Evolutionary conservation across 2,797 vertebrate species (phyloP), one percentile per base, ranked within the genome.

Genomic region (Cyprinodon diabolis): DNA sequence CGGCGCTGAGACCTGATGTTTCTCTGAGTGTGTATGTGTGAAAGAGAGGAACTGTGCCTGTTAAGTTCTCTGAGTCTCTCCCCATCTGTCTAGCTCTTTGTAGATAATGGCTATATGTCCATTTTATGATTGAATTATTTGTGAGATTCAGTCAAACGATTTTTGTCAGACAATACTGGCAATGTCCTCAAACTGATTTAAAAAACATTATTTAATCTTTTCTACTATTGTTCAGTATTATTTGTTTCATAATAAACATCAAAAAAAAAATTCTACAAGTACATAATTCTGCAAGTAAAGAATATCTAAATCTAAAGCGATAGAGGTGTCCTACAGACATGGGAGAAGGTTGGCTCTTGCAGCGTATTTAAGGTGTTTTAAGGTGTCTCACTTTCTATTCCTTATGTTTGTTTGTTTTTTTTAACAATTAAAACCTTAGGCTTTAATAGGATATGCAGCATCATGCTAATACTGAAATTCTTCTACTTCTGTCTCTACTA

Each of bases 111-210:
- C 78, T 81, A 76, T 88, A 82, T 87, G 79, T 83, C 85, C 74
- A 82, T 93, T 90, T 88, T 91, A 91, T 93, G 91, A 84, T 86
- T 70, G 88, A 91, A 91, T 92, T 93, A 92, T 78, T 84, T 72
- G 77, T 78, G 76, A 52, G 57, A 84, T 57, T 90, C 76, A 70
- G 72, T 72, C 23, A 74, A 84, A 69, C 72, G 66, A 51, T 79
- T 74, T 85, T 77, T 72, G 60, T 81, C 77, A 69, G 70, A 71
- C 84, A 79, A 75, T 72, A 76, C 66, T 71, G 82, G 74, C 80
- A 86, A 72, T 52, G 79, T 76, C 79, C 78, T 43, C 62, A 75
- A 90, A 80, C 87, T n/a, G 69, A 58, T 75, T 60, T 80, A 78
- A 74, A 77, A 77, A 84, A 83, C 78, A 71, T 74, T 72, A 81